A percentile compares a stretch with the other conserved stretches of the same genome.
Evolutionary conservation across 2,888 invertebrate species (phyloP).

Genomic region (Bombylius discolor): DNA sequence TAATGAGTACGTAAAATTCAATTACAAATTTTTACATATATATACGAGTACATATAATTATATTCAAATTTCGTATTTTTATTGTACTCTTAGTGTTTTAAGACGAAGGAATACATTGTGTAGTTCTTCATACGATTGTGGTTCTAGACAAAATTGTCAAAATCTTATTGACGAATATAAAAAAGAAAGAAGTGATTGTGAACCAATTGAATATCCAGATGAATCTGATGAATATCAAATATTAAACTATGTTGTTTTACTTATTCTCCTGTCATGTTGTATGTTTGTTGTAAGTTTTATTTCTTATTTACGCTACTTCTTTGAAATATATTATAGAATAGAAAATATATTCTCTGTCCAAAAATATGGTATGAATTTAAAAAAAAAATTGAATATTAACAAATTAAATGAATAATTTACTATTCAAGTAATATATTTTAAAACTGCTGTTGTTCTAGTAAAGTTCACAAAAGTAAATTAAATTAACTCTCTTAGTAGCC

Average conservation of each 20-base stretch:
- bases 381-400: no score
- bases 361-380: no score
- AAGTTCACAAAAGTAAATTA: no score
- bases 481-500: no score
- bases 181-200: slow-evolving; percentile 39
- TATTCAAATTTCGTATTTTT: not conserved
- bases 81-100: not conserved
- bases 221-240: slow-evolving; percentile 54
- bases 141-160: slow-evolving; percentile 40
- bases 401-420: no score
- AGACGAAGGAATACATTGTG: slow-evolving; percentile 26
- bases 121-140: slow-evolving; percentile 41
- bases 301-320: no score
- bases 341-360: no score
- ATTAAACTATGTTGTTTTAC: slow-evolving; percentile 65
- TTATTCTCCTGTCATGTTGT: slow-evolving; percentile 65
- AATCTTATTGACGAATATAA: slow-evolving; percentile 41
- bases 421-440: no score
- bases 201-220: slow-evolving; percentile 41
- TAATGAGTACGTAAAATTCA: no score
- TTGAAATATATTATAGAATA: not conserved
- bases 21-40: no score
- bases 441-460: no score
- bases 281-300: slow-evolving; percentile 73
- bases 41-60: no score